Conservation (phyloP, 2,888 invertebrate genomes). For the Prenolepis imparis region DNA sequence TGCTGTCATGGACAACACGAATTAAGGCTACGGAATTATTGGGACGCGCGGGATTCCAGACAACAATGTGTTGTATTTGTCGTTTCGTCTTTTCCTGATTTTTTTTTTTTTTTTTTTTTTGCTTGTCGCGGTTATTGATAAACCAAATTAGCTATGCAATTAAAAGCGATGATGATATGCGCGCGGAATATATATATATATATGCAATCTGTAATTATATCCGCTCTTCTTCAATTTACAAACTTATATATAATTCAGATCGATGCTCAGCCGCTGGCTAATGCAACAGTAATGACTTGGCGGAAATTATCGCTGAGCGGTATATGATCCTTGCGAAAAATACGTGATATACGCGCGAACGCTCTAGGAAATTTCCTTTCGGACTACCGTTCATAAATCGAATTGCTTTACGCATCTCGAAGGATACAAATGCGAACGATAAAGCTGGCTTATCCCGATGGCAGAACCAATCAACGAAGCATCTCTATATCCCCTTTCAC, state of each 20-base stretch:
- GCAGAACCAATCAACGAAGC: constrained; percentile 19
- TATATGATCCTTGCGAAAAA: constrained; percentile 55
- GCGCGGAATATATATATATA: constrained; percentile 44
- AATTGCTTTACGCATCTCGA: constrained; percentile 1
- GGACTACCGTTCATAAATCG: constrained; percentile 40
- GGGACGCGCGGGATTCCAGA: neutral
- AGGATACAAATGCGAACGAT: constrained; percentile 15
- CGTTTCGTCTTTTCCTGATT: neutral
- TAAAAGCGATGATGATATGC: constrained; percentile 44
- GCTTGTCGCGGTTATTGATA: neutral
- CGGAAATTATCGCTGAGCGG: constrained; percentile 65
- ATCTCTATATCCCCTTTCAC: constrained; percentile 14
- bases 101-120: neutral
- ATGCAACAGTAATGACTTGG: constrained; percentile 76
- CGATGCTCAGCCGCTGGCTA: constrained; percentile 69
- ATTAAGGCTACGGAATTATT: neutral
- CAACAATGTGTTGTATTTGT: neutral
- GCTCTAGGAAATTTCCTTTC: constrained; percentile 52
- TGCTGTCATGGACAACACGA: neutral
- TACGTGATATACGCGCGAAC: constrained; percentile 41
- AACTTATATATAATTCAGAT: constrained; percentile 74
- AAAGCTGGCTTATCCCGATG: constrained; percentile 30
- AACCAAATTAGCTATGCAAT: neutral
- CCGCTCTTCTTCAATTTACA: constrained; percentile 73
- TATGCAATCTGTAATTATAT: constrained; percentile 72